Percentiles rank a stretch among this genome's conserved stretches.
Conservation (phyloP, 2,888 invertebrate species). For the Yponomeuta cagnagella region DNA sequence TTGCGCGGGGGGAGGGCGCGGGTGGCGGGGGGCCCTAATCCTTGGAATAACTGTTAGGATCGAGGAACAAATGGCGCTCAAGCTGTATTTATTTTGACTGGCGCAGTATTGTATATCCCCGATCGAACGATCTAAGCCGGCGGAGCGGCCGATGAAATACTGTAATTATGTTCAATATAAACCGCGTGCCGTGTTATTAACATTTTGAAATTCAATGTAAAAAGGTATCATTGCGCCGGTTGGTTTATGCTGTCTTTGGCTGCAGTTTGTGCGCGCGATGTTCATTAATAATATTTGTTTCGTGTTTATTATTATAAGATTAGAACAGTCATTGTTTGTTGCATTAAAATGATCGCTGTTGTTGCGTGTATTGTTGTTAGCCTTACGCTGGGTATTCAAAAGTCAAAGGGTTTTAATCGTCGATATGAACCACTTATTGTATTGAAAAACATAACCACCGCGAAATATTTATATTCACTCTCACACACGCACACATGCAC, state of each 20-base stretch:
- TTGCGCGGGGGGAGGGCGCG: background rate
- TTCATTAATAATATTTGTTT: too few species aligned
- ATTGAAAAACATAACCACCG: too few species aligned
- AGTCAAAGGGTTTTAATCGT: too few species aligned
- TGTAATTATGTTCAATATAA: conserved; percentile 53
- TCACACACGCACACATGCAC: too few species aligned
- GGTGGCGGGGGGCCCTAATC: background rate
- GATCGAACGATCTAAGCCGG: conserved; percentile 34
- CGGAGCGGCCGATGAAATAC: conserved; percentile 40
- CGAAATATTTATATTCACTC: too few species aligned
- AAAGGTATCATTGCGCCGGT: conserved; percentile 32
- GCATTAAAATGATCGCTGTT: too few species aligned
- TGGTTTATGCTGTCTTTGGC: background rate
- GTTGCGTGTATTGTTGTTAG: too few species aligned
- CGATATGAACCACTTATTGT: too few species aligned
- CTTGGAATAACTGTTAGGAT: conserved; percentile 15
- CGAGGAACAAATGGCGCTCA: conserved; percentile 16
- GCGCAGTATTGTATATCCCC: conserved; percentile 23
- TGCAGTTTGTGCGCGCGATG: background rate
- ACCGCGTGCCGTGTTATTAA: conserved; percentile 41
- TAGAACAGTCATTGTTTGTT: too few species aligned
- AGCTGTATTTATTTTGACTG: conserved; percentile 30
- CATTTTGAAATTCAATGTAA: conserved; percentile 32
- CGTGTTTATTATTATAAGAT: too few species aligned
- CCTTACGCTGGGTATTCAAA: too few species aligned